Percentiles rank a stretch among this genome's conserved stretches.
Evolutionary conservation across 1,140 invertebrate species (phyloP).

Genomic region (Brachionus sp.): DNA sequence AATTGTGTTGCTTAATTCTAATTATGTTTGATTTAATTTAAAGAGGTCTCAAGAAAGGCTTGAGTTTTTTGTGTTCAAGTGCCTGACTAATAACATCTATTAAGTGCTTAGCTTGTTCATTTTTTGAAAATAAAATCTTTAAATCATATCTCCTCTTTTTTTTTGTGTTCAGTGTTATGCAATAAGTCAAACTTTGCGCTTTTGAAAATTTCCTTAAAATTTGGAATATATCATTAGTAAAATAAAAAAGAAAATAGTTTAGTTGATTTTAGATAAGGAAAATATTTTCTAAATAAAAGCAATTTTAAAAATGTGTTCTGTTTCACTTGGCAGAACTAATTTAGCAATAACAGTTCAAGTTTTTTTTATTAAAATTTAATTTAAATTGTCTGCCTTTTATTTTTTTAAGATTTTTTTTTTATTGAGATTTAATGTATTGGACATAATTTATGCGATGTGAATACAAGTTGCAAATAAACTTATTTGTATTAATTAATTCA

Average conservation of each 20-base stretch:
- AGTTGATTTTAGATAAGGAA: too few relatives aligned
- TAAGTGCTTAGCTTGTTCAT: background rate
- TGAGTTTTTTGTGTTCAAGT: background rate
- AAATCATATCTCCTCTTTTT: background rate
- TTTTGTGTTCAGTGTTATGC: background rate
- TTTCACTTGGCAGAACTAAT: too few relatives aligned
- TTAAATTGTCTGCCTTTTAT: too few relatives aligned
- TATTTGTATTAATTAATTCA: background rate
- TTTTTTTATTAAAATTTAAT: too few relatives aligned
- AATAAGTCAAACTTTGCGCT: background rate
- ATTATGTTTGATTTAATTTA: slow-evolving; percentile 6
- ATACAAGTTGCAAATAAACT: too few relatives aligned
- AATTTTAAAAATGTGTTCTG: too few relatives aligned
- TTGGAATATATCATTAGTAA: too few relatives aligned
- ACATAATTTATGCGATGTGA: background rate
- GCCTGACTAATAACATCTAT: background rate
- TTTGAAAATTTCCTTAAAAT: background rate
- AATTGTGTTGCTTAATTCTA: background rate
- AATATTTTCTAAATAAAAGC: too few relatives aligned
- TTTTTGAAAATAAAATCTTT: background rate
- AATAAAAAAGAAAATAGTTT: too few relatives aligned
- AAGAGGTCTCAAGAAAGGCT: background rate
- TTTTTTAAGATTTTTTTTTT: too few relatives aligned
- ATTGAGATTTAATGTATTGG: background rate
- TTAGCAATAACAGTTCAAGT: too few relatives aligned